These are phyloP conservation scores for Drosophila recens DNA, from an alignment of 2,888 invertebrate species.

Conservation along the genomic window DNA sequence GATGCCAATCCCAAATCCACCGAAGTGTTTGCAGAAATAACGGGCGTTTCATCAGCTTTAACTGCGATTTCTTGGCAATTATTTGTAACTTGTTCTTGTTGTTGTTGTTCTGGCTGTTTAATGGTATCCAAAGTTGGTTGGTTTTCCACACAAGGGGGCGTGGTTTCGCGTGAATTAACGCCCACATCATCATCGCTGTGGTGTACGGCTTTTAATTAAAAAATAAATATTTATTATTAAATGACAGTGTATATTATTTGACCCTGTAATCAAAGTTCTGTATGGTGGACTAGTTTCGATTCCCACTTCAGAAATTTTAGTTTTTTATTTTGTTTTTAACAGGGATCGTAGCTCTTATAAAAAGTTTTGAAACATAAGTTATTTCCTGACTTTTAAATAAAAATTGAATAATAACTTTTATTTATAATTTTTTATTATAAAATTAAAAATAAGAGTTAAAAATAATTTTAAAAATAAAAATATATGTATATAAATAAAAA, in stretches of 20 bases:
- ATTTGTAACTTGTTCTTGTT: slow-evolving; percentile 30
- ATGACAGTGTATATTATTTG: slow-evolving; percentile 12
- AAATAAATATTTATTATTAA: neutral
- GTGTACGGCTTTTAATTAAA: slow-evolving; percentile 50
- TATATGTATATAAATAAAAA: too few relatives aligned
- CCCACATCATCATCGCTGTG: slow-evolving; percentile 88
- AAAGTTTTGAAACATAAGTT: too few relatives aligned
- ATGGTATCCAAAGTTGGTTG: slow-evolving; percentile 79
- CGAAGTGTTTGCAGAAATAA: slow-evolving; percentile 8
- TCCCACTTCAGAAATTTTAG: too few relatives aligned
- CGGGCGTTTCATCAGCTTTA: slow-evolving; percentile 38
- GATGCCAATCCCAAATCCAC: slow-evolving; percentile 73
- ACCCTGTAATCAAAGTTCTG: too few relatives aligned
- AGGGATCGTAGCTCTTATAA: too few relatives aligned
- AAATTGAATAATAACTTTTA: too few relatives aligned
- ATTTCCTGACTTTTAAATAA: too few relatives aligned
- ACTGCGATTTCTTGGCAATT: slow-evolving; percentile 26
- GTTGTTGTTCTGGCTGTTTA: slow-evolving; percentile 27
- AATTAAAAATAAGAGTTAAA: too few relatives aligned
- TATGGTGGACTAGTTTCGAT: too few relatives aligned
- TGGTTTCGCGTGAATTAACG: slow-evolving; percentile 89
- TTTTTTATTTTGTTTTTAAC: neutral
- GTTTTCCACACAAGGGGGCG: slow-evolving; percentile 89
- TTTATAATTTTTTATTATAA: too few relatives aligned
- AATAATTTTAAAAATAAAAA: too few relatives aligned